Percentiles rank a stretch among this genome's conserved stretches.
Conservation (phyloP, 2,888 invertebrate species). For the Spilarctia lutea region DNA sequence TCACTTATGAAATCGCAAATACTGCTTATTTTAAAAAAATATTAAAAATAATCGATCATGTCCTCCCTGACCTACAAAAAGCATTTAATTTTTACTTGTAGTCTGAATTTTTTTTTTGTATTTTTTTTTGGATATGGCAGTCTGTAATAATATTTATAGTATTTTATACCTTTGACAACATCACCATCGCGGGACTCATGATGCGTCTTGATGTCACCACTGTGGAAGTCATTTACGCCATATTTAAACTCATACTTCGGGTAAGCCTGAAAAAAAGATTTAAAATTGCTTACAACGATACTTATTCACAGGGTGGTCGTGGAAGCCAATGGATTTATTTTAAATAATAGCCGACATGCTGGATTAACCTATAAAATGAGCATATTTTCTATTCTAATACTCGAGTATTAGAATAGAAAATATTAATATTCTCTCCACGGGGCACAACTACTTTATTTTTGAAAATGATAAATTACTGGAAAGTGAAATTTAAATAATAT, state of each 20-base stretch:
- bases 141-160: not conserved
- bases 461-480: conserved; percentile 6
- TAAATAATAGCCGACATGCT: not conserved
- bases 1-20: too few relatives aligned
- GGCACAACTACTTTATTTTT: not conserved
- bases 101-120: too few relatives aligned
- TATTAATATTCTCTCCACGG: too few relatives aligned
- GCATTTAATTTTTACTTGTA: not conserved
- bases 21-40: too few relatives aligned
- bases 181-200: conserved; percentile 86
- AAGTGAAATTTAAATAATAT: conserved; percentile 31
- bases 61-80: not conserved
- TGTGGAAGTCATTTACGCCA: conserved; percentile 87
- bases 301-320: too few relatives aligned
- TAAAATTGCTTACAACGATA: not conserved
- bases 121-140: too few relatives aligned
- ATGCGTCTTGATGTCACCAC: conserved; percentile 86
- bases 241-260: conserved; percentile 88
- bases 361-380: too few relatives aligned
- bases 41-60: not conserved
- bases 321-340: too few relatives aligned
- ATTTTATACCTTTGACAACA: conserved; percentile 79
- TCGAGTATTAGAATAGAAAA: too few relatives aligned
- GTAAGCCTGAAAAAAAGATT: conserved; percentile 84
- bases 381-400: too few relatives aligned